Base-by-base conservation (phyloP, 2,888 invertebrate species). In the Cynaeus angustus region DNA sequence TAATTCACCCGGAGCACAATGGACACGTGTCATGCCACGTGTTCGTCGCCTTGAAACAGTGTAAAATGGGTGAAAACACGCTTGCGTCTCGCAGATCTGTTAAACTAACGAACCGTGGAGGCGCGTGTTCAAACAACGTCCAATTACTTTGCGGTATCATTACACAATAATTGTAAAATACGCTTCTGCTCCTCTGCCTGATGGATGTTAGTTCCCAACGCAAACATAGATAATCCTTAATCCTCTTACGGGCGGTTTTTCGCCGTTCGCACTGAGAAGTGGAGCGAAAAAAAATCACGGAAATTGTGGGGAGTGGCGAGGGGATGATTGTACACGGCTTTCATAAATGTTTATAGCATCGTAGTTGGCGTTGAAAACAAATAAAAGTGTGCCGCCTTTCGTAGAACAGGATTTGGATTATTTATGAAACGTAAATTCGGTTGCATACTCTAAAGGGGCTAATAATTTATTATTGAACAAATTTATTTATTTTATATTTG, bases 61-160 rank as follows among this genome's bases (percentile, higher is more conserved):
- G 74, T 77, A 77, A 80, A 80, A 80, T 74, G 74, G 70, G 75
- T 75, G 74, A 78, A 80, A 80, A 80, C 76, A 79, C 79, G 77
- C 77, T 72, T 71, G 74, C 73, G 71, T 74, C 72, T 74, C 73
- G 73, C 72, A 68, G 77, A 79, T 78, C 76, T 75, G 79, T 79
- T 77, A 78, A 80, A 80, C 80, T 83, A 83, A 83, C 83, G 83
- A 83, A 82, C 78, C 82, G 80, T 78, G 72, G 71, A 74, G 82
- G 75, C 83, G 80, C 82, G 83, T 83, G 83, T 75, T 78, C 79
- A 77, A 78, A 81, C 83, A 81, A 77, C 82, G 83, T 83, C 82
- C 83, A 83, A 83, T 83, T 83, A 83, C 83, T 83, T 83, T 83
- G 83, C 76, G 83, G 83, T 83, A 81, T 83, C 82, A 82, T 83